Conservation (phyloP, 2,797 vertebrate species). For the Decapterus maruadsi region DNA sequence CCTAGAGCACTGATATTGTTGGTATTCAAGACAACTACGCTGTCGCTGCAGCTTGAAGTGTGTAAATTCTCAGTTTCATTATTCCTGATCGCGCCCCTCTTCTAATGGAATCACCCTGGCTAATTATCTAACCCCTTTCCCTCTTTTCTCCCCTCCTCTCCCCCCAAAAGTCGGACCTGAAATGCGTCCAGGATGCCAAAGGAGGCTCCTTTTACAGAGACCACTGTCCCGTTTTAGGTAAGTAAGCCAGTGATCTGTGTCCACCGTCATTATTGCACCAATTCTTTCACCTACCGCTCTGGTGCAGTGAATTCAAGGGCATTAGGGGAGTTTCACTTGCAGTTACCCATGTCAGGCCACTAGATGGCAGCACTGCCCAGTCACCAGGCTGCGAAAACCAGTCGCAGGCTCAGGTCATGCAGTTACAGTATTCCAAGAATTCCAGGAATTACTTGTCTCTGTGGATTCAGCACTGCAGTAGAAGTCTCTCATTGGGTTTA, state of each 20-base stretch:
- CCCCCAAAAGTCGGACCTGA: conserved; percentile 92
- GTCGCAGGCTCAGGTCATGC: conserved; percentile 40
- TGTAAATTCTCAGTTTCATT: conserved; percentile 53
- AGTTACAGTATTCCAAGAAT: conserved; percentile 54
- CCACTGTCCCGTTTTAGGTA: conserved; percentile 98
- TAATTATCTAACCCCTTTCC: conserved; percentile 47
- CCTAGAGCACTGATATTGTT: conserved; percentile 53
- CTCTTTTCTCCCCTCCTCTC: conserved; percentile 49
- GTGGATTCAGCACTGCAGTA: conserved; percentile 51
- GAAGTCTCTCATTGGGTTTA: conserved; percentile 5
- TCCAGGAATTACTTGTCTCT: conserved; percentile 43
- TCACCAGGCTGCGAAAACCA: conserved; percentile 28
- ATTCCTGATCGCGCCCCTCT: conserved; percentile 44
- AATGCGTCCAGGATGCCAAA: conserved; percentile 99
- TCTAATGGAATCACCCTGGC: conserved; percentile 54
- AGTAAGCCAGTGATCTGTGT: conserved; percentile 77
- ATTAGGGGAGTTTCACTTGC: conserved; percentile 65
- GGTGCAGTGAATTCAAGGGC: conserved; percentile 85
- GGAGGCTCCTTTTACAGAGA: conserved; percentile 99
- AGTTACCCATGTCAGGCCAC: conserved; percentile 65
- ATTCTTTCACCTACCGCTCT: conserved; percentile 74
- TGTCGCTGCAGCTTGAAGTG: conserved; percentile 35
- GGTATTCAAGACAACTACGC: conserved; percentile 31
- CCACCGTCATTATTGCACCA: conserved; percentile 77
- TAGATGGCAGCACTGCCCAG: conserved; percentile 83